Evolutionary conservation across 2,797 vertebrate species (phyloP).

Genomic region (Stomatorhinus walkeri): DNA sequence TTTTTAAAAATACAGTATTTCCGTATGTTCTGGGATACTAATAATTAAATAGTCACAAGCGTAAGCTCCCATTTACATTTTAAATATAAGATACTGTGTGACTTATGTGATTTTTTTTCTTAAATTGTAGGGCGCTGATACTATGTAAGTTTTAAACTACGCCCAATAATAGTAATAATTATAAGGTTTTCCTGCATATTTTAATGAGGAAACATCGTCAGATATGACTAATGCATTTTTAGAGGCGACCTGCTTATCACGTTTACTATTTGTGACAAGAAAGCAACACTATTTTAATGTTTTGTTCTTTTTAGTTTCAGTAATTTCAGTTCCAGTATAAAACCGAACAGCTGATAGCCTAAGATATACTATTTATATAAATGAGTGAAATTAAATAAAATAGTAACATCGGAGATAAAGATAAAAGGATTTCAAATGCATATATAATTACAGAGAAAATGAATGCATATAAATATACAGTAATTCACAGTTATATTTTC

Average conservation of each 20-base stretch:
- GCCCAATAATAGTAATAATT: neutral
- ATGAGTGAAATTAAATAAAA: neutral
- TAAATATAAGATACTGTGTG: neutral
- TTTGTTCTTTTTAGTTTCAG: neutral
- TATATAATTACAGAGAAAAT: neutral
- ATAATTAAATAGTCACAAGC: neutral
- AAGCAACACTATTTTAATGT: neutral
- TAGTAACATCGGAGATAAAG: neutral
- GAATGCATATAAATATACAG: neutral
- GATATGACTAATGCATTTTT: neutral
- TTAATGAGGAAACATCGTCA: neutral
- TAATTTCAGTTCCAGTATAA: neutral
- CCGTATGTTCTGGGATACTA: neutral
- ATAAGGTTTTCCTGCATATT: neutral
- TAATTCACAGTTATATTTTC: neutral
- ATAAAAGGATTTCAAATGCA: neutral
- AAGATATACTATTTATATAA: neutral
- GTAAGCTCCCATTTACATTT: neutral
- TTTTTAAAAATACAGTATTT: neutral
- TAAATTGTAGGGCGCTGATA: neutral
- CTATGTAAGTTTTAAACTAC: neutral
- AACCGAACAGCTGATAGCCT: neutral
- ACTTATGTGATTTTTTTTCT: neutral
- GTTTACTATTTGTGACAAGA: neutral
- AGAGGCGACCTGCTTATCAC: neutral